These are phyloP conservation scores for Perccottus glenii DNA, from an alignment of 2,113 vertebrate species.

Conservation along the genomic window DNA sequence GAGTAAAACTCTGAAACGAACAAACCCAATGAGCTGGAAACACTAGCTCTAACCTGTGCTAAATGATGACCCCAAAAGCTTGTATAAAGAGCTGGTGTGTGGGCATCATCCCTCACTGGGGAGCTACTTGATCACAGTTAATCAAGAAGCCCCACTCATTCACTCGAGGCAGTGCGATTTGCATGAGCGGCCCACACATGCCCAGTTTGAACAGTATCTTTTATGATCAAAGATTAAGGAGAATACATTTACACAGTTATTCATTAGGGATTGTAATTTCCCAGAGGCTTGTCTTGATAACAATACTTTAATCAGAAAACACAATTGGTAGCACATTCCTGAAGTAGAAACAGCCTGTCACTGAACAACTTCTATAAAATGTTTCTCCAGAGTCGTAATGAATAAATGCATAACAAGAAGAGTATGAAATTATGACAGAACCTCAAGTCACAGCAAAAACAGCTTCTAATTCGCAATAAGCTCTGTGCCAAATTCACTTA, in stretches of 20 bases:
- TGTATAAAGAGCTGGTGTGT: conserved; percentile 1
- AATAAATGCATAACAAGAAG: conserved; percentile 16
- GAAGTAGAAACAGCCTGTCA: not conserved
- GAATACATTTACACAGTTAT: conserved; percentile 7
- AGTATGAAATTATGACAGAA: conserved; percentile 16
- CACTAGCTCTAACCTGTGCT: conserved; percentile 8
- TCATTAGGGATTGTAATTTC: conserved; percentile 8
- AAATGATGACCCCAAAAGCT: conserved; percentile 12
- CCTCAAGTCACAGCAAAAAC: conserved; percentile 8
- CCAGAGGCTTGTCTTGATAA: not conserved
- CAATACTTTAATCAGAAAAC: conserved; percentile 5
- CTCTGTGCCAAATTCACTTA: conserved; percentile 24
- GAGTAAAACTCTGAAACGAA: not conserved
- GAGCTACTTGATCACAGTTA: conserved; percentile 19
- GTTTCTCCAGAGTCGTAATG: not conserved
- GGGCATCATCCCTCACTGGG: conserved; percentile 10
- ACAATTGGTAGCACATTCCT: not conserved
- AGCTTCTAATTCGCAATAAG: conserved; percentile 31
- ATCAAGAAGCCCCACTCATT: conserved; percentile 31
- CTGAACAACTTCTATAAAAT: conserved; percentile 16
- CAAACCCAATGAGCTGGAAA: not conserved
- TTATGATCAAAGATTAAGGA: conserved; percentile 17
- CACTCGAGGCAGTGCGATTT: conserved; percentile 15
- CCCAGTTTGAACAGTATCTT: conserved; percentile 12
- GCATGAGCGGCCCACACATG: conserved; percentile 22